Evolutionary conservation across 1,140 invertebrate species (phyloP).

Genomic region (Cheumatopsyche charites): DNA sequence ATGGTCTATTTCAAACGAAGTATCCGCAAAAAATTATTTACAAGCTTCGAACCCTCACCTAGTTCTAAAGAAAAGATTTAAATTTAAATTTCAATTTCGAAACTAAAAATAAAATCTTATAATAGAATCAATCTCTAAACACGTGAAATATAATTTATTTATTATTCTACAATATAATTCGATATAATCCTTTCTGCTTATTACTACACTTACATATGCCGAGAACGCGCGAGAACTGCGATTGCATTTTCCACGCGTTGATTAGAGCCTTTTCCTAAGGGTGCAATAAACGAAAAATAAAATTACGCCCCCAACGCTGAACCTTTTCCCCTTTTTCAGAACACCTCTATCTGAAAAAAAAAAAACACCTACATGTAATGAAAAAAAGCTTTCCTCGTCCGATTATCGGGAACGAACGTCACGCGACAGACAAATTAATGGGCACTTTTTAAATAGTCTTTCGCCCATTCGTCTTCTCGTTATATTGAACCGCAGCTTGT

Average conservation of each 20-base stretch:
- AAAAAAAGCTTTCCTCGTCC: constrained; percentile 26
- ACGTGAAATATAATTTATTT: no score
- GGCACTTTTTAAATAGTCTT: constrained; percentile 17
- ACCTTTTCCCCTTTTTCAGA: background rate
- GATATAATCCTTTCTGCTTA: background rate
- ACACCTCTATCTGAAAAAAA: background rate
- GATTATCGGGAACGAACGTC: constrained; percentile 14
- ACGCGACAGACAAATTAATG: constrained; percentile 18
- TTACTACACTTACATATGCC: background rate
- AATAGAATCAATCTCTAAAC: no score
- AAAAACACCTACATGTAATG: constrained; percentile 9
- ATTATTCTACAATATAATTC: no score
- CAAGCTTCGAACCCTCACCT: no score
- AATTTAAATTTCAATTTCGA: no score
- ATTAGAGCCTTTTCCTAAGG: constrained; percentile 8
- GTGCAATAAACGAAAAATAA: constrained; percentile 31
- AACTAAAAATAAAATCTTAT: no score
- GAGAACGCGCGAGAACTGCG: background rate
- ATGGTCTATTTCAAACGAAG: no score
- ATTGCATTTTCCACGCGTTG: constrained; percentile 15
- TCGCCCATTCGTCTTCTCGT: constrained; percentile 18
- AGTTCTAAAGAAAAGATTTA: no score
- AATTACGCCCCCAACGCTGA: background rate
- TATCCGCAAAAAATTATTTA: no score
- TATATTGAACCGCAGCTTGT: background rate